These are phyloP conservation scores for Astyanax mexicanus DNA, from an alignment of 2,797 vertebrate genomes.

Conservation along the genomic window DNA sequence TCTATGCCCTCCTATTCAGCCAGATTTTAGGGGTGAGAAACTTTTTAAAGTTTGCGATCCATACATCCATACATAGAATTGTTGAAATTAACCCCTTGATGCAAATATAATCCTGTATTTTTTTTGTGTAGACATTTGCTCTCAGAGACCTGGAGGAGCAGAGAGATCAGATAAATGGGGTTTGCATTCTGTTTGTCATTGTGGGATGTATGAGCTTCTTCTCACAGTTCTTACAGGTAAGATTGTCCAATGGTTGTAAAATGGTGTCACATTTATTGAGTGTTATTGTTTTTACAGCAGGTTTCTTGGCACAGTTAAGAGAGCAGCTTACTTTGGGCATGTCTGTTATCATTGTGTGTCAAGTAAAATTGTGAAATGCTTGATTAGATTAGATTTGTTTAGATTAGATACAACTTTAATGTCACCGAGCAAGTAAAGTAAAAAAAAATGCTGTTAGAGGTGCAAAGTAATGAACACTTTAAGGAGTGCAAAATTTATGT, in stretches of 20 bases:
- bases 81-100: neutral
- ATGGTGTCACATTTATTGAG: neutral
- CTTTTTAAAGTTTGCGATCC: neutral
- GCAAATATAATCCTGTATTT: neutral
- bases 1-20: conserved; percentile 84
- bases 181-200: conserved; percentile 80
- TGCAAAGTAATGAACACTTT: no score
- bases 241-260: conserved; percentile 12
- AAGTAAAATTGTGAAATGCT: no score
- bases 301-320: neutral
- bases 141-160: conserved; percentile 74
- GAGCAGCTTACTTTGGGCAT: neutral
- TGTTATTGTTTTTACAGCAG: neutral
- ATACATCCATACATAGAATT: no score
- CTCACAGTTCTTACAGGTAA: conserved; percentile 83
- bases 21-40: conserved; percentile 82
- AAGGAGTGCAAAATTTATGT: no score
- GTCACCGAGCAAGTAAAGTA: no score
- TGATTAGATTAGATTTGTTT: no score
- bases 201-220: conserved; percentile 77
- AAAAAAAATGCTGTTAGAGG: no score
- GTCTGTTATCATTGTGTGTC: neutral
- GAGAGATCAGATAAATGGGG: conserved; percentile 72
- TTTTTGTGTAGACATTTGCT: conserved; percentile 78
- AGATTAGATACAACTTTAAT: no score